Conservation (phyloP, 37 sponge, comb jelly and placozoan genomes). For the Cladorhizidae sp. region DNA sequence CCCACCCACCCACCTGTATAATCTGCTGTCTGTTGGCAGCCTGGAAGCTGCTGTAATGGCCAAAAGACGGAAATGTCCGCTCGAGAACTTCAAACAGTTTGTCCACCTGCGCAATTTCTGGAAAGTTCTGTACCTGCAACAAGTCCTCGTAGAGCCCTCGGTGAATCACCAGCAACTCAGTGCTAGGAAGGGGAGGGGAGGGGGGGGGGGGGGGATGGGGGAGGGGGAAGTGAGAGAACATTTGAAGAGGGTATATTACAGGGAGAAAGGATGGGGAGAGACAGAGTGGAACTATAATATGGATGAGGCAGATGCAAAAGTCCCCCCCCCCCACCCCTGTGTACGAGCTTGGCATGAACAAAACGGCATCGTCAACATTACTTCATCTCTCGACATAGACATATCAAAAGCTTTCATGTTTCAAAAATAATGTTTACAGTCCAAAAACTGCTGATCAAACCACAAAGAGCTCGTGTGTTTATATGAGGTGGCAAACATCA, state of each 20-base stretch:
- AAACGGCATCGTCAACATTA: too few relatives aligned
- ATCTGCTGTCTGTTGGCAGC: constrained; percentile 22
- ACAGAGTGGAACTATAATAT: too few relatives aligned
- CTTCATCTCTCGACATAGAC: too few relatives aligned
- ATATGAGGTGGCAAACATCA: too few relatives aligned
- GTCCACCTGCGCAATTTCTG: constrained; percentile 40
- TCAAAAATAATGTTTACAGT: too few relatives aligned
- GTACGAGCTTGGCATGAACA: too few relatives aligned
- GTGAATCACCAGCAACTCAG: constrained; percentile 52
- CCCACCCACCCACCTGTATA: constrained; percentile 34
- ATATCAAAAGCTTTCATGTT: too few relatives aligned
- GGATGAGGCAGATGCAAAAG: too few relatives aligned
- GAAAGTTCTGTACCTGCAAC: constrained; percentile 1
- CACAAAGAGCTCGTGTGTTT: too few relatives aligned
- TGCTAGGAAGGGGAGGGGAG: constrained; percentile 6
- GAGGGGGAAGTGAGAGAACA: neutral
- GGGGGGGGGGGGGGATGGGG: neutral
- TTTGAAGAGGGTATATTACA: neutral
- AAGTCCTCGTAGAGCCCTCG: constrained; percentile 53
- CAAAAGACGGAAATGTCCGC: constrained; percentile 47
- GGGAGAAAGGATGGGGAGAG: neutral
- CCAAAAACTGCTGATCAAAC: too few relatives aligned
- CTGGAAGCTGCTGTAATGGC: constrained; percentile 60
- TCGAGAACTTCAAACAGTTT: constrained; percentile 57
- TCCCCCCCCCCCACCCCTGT: too few relatives aligned